These are phyloP conservation scores for Agelastica alni DNA, from an alignment of 2,888 invertebrate genomes.

Conservation along the genomic window DNA sequence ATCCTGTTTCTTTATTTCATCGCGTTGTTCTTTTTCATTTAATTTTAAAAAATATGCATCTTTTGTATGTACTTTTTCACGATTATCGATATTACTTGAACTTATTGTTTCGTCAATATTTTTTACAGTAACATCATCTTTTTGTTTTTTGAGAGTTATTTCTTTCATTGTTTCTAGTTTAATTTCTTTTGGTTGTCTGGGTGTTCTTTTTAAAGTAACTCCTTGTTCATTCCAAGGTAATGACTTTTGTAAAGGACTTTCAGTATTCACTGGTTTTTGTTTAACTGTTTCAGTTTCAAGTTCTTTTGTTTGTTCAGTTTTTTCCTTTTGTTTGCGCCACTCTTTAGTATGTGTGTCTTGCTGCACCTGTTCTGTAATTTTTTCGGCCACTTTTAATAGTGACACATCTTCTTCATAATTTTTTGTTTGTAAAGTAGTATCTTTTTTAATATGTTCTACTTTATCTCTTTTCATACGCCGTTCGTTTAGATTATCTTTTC, in stretches of 20 bases:
- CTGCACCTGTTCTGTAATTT: constrained; percentile 34
- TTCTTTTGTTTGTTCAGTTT: constrained; percentile 9
- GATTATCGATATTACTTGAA: constrained; percentile 35
- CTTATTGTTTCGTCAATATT: constrained; percentile 45
- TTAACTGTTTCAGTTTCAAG: constrained; percentile 12
- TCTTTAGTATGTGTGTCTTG: constrained; percentile 26
- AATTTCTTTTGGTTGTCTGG: constrained; percentile 56
- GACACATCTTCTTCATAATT: constrained; percentile 37
- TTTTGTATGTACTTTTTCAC: constrained; percentile 3
- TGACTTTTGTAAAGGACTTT: constrained; percentile 26
- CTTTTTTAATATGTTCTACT: background rate
- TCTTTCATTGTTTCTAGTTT: constrained; percentile 54
- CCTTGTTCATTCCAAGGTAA: constrained; percentile 67
- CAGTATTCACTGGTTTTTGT: too few relatives aligned
- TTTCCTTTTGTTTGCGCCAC: constrained; percentile 15
- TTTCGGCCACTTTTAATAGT: constrained; percentile 33
- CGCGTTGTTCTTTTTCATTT: constrained; percentile 27
- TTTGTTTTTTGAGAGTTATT: constrained; percentile 60
- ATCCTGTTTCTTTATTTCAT: constrained; percentile 46
- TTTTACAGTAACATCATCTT: constrained; percentile 36
- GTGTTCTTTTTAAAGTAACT: constrained; percentile 57
- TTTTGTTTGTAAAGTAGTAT: constrained; percentile 33
- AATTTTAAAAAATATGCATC: constrained; percentile 36
- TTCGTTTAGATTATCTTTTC: constrained; percentile 33
- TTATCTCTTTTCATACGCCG: constrained; percentile 40